Base-by-base conservation (phyloP, 1,140 invertebrate species). In the Holcopasites calliopsidis region DNA sequence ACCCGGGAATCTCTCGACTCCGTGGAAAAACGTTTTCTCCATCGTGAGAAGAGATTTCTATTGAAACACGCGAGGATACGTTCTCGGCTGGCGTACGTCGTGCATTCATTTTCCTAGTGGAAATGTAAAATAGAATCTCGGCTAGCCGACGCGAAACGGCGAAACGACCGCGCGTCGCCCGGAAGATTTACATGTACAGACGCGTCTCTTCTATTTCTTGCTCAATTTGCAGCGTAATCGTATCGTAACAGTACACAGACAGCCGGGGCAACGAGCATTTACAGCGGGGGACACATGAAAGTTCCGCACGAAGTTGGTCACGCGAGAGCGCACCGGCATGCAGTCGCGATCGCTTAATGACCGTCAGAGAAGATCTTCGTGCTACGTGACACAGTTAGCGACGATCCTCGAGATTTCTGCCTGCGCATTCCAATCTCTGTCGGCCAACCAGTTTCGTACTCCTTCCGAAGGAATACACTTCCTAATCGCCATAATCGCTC, bases 281-380 rank as follows among this genome's bases (percentile, higher is more conserved):
- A 65, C 77, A 62, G 64, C 42, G 23, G n/a, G n/a, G 38, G 31
- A 11, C 60, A 77, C 72, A 76, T 55, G 78, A 82, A 77, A 81
- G 79, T 81, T 72, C 73, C 79, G 68, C 61, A 65, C 68, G 77
- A 81, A 82, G 79, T 82, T 82, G 80, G 80, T 82, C 80, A 81
- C 74, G 80, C 80, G 79, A 81, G 66, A 62, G 47, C 38, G 52
- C 18, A 8, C 10, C 60, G 73, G 61, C 66, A 35, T 54, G 68
- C 50, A 68, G 78, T 66, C 52, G 79, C 64, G 71, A 60, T 60
- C 73, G 79, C 71, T 77, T 77, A 80, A 81, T 80, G 79, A 80
- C 64, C 61, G 65, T 70, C 65, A 52, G 66, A 50, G 76, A 79
- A 57, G 73, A 84, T 80, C 50, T 64, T 44, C 76, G 65, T 33